These are phyloP conservation scores for Dolomedes plantarius DNA, from an alignment of 2,888 invertebrate species.

Conservation along the genomic window DNA sequence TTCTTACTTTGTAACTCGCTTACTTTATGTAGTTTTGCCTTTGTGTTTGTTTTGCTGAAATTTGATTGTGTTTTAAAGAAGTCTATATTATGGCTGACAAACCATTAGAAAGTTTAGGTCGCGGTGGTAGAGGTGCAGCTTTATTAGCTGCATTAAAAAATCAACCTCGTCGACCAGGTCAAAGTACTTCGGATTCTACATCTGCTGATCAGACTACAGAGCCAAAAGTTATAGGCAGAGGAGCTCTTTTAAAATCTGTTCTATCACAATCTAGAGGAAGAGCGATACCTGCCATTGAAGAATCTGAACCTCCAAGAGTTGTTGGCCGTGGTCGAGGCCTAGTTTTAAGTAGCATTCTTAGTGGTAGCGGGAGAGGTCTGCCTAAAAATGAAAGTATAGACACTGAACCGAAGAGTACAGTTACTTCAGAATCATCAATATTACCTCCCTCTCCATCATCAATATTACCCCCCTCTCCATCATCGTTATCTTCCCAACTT, in stretches of 20 bases:
- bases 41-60: too few relatives aligned
- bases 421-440: background rate
- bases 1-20: too few relatives aligned
- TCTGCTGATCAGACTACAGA: background rate
- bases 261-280: conserved; percentile 26
- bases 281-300: background rate
- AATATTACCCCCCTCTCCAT: background rate
- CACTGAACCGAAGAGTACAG: background rate
- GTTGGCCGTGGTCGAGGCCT: conserved; percentile 28
- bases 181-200: background rate
- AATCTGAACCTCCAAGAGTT: background rate
- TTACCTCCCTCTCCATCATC: background rate
- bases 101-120: conserved; percentile 34
- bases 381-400: background rate
- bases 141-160: conserved; percentile 48
- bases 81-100: conserved; percentile 19
- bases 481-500: background rate
- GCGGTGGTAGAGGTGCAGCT: conserved; percentile 66
- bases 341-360: conserved; percentile 17
- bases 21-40: too few relatives aligned
- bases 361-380: conserved; percentile 4
- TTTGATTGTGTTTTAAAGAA: too few relatives aligned
- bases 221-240: conserved; percentile 27
- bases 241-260: conserved; percentile 41
- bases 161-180: conserved; percentile 59